Percentiles rank a stretch among this genome's conserved stretches.
Evolutionary conservation across 2,113 vertebrate species (phyloP).

Genomic region (Neogale vison): DNA sequence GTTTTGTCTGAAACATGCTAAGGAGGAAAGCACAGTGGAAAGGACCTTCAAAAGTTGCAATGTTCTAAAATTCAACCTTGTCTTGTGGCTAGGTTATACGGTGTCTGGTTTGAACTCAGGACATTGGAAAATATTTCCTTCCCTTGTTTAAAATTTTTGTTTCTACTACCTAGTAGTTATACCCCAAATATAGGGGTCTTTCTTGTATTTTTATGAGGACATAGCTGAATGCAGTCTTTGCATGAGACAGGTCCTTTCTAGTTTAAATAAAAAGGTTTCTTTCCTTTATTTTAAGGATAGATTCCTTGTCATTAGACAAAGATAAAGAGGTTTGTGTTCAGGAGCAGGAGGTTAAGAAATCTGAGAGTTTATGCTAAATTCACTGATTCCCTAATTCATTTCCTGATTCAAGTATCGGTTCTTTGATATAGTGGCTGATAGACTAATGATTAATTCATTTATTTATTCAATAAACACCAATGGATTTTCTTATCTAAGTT

Average conservation of each 20-base stretch:
- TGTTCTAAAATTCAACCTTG: neutral
- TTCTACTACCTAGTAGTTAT: neutral
- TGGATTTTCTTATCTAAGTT: conserved; percentile 51
- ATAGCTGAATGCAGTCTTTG: neutral
- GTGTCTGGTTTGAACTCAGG: conserved; percentile 11
- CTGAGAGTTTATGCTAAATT: conserved; percentile 44
- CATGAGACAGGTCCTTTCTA: neutral
- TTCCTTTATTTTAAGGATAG: neutral
- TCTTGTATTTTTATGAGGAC: neutral
- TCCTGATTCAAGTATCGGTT: conserved; percentile 35
- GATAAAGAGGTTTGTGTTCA: conserved; percentile 4
- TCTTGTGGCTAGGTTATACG: neutral
- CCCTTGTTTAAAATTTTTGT: neutral
- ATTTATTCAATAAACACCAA: conserved; percentile 61
- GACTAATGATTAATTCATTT: conserved; percentile 67
- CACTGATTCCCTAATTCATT: conserved; percentile 37
- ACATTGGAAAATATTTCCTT: neutral
- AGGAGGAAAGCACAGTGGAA: neutral
- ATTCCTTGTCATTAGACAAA: conserved; percentile 25
- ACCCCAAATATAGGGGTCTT: neutral
- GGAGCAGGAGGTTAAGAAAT: conserved; percentile 54
- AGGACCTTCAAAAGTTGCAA: neutral
- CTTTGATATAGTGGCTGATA: conserved; percentile 61
- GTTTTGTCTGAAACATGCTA: neutral
- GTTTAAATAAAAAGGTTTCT: neutral